Evolutionary conservation across 2,113 vertebrate genomes (phyloP), one percentile per base, ranked within the genome.

Genomic region (Stegostoma tigrinum): DNA sequence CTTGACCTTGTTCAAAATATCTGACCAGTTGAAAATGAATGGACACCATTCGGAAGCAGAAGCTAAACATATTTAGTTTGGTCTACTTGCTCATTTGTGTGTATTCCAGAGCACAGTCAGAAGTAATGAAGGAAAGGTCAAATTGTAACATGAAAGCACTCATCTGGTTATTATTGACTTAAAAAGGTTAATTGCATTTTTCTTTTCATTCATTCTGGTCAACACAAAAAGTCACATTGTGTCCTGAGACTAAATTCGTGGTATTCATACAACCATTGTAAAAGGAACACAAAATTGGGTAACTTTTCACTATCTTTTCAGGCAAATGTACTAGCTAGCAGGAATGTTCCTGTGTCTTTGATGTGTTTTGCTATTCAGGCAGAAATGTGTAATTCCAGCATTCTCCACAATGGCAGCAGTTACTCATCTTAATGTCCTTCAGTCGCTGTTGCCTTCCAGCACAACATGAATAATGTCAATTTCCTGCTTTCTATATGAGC

Each of bases 341-440:
- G 66, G 10, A 95, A 95, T 66, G 15, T n/a, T 75, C 38, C 94
- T 17, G 19, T 52, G 68, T 27, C 68, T 72, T 52, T 34, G 55
- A 91, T 66, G 34, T 66, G 89, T 38, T 66, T 64, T 38, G 89
- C 45, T 55, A 45, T 27, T 61, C 52, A 19, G 27, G 12, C 52
- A 30, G 87, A 61, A 55, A 42, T 23, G 2, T 95, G 66, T 38
- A 72, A 70, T 95, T 72, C 68, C 94, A 45, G 42, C 30, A 15
- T 14, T 17, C 38, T 95, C 94, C 42, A 70, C 42, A 7, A 75
- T 72, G 67, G 67, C 68, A 95, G 67, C 94, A 34, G 12, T 72
- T 95, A 70, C 45, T 95, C 94, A 72, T 72, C 45, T 95, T 95
- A 48, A 95, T 95, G 52, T 30, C 14, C 68, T 45, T 68, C n/a